Evolutionary conservation across 2,888 invertebrate genomes (phyloP), one percentile per base, ranked within the genome.

Genomic region (Rhogogaster chlorosoma): DNA sequence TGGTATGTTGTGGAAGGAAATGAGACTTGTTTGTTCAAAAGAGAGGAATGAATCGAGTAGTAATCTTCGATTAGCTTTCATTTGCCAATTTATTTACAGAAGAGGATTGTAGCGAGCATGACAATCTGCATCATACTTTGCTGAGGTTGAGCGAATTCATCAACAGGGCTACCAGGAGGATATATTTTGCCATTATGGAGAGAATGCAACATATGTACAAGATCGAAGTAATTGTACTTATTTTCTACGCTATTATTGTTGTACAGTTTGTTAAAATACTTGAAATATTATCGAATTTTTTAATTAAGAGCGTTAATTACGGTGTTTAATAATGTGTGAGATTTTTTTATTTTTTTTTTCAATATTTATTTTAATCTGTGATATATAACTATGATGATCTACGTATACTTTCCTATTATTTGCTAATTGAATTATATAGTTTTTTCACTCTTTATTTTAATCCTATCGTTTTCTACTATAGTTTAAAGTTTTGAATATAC

Each of bases 111-210:
- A 90, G 89, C 71, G 91, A 91, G 82, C 89, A 91, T 73, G 90
- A 87, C 36, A 92, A 91, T 85, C 88, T 92, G n/a, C 91, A 91
- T 88, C 92, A 92, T 82, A 92, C 92, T 0, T 87, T 92, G 82
- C 87, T 90, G 86, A 91, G 90, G 88, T 86, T 92, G 85, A 90
- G 90, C 84, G 90, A 91, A 87, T 91, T 92, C 84, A 90, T 91
- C 77, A 90, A 86, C 86, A 88, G 89, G 86, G 91, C 91, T 64
- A 88, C 90, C 1, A 88, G 89, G 49, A 89, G 91, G 53, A 91
- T 92, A 85, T 92, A 91, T 78, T 87, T 90, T 64, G 89, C 90
- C 7, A 80, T 91, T 26, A 89, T 89, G 88, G 91, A 92, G 61
- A 88, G 89, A 86, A 86, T 91, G 83, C 90, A 91, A 75, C 90